Percentiles rank a stretch among this genome's conserved stretches.
phyloP scores from a whole-genome alignment of 2,888 invertebrate species.

The Pammene aurita region DNA sequence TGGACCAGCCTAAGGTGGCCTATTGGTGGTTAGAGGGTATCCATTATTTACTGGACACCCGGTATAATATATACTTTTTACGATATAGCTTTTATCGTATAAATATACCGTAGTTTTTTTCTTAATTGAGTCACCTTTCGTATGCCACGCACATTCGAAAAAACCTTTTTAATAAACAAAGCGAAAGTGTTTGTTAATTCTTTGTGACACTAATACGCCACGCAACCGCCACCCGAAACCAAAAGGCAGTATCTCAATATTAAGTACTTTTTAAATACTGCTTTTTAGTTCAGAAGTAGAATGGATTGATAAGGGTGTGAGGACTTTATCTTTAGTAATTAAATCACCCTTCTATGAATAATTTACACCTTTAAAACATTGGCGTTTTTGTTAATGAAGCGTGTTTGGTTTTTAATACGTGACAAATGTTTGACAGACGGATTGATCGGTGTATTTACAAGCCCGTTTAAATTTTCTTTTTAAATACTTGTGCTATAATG shows the following conservation, averaged over 20 bases:
- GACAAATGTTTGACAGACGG: conserved; percentile 2
- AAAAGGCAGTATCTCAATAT: not conserved
- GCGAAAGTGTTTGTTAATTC: conserved; percentile 37
- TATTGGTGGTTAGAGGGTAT: too few species aligned
- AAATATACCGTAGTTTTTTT: conserved; percentile 5
- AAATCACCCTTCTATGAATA: conserved; percentile 61
- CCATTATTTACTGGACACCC: too few species aligned
- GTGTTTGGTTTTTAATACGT: conserved; percentile 27
- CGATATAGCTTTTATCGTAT: conserved; percentile 6
- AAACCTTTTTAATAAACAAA: conserved; percentile 32
- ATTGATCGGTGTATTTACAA: conserved; percentile 7
- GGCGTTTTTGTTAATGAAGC: conserved; percentile 42
- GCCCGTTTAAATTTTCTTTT: not conserved
- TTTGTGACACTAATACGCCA: conserved; percentile 68
- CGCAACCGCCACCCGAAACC: conserved; percentile 49
- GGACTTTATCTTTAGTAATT: conserved; percentile 68
- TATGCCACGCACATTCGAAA: conserved; percentile 22
- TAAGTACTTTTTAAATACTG: not conserved
- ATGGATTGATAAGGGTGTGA: conserved; percentile 59
- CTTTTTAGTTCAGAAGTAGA: not conserved
- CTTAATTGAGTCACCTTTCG: conserved; percentile 22
- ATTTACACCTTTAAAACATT: conserved; percentile 53
- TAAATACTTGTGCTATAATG: not conserved
- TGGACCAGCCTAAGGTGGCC: too few species aligned
- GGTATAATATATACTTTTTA: too few species aligned